A percentile compares a stretch with the other conserved stretches of the same genome.
These are phyloP conservation scores for Presbytis comata DNA, from an alignment of 2,797 vertebrate species.

Conservation along the genomic window DNA sequence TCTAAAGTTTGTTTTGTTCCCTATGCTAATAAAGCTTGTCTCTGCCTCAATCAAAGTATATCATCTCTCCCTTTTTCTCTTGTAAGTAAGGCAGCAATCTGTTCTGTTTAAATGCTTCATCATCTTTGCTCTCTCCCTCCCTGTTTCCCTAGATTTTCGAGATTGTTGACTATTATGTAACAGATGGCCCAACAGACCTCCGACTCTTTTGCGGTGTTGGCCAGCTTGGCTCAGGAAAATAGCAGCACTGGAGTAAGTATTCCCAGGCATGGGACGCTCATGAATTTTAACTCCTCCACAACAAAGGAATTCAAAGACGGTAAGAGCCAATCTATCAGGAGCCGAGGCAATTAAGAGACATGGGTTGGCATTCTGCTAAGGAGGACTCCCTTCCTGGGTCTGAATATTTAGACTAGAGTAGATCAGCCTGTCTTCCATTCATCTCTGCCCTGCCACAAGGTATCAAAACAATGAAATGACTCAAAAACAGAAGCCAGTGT, in stretches of 20 bases:
- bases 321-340: conserved; percentile 87
- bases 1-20: conserved; percentile 78
- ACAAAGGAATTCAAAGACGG: conserved; percentile 87
- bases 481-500: conserved; percentile 82
- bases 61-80: conserved; percentile 71
- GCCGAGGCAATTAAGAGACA: conserved; percentile 87
- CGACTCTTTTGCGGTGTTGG: conserved; percentile 93
- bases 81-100: conserved; percentile 84
- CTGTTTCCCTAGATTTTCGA: conserved; percentile 91
- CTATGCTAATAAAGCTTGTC: conserved; percentile 81
- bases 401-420: conserved; percentile 85
- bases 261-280: conserved; percentile 86
- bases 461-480: conserved; percentile 81
- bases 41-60: conserved; percentile 81
- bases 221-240: conserved; percentile 94
- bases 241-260: conserved; percentile 93
- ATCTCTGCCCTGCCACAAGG: conserved; percentile 80
- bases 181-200: conserved; percentile 95
- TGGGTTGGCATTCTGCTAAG: conserved; percentile 83
- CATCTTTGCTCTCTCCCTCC: conserved; percentile 83
- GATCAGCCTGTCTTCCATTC: conserved; percentile 82
- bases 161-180: conserved; percentile 95
- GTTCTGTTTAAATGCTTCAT: conserved; percentile 86
- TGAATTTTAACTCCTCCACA: conserved; percentile 88
- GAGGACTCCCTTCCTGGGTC: conserved; percentile 78